phyloP scores from a whole-genome alignment of 2,888 invertebrate genomes.

The Branchellion lobata region DNA sequence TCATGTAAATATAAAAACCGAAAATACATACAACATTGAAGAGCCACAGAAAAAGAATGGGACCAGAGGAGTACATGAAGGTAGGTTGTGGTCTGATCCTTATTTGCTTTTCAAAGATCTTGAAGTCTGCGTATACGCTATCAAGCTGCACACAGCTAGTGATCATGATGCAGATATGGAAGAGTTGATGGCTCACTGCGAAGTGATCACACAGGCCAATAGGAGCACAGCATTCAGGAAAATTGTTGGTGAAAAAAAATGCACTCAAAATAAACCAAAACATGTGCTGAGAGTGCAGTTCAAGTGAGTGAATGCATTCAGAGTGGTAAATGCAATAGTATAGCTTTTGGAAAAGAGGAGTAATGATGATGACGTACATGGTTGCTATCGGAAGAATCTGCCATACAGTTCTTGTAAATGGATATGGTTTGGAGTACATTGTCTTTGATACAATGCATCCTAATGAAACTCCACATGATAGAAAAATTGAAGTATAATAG shows the following conservation, averaged over 20 bases:
- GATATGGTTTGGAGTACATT: slow-evolving; percentile 59
- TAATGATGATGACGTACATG: slow-evolving; percentile 59
- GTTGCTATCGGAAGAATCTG: slow-evolving; percentile 58
- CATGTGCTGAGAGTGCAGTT: slow-evolving; percentile 58
- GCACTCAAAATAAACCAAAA: slow-evolving; percentile 59
- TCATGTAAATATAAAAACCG: slow-evolving; percentile 50
- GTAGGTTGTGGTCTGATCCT: slow-evolving; percentile 55
- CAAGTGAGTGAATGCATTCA: slow-evolving; percentile 56
- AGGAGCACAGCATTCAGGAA: slow-evolving; percentile 59
- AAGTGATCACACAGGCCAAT: slow-evolving; percentile 59
- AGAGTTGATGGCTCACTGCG: slow-evolving; percentile 61
- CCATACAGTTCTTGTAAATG: slow-evolving; percentile 59
- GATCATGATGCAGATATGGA: slow-evolving; percentile 60
- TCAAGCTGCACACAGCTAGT: slow-evolving; percentile 59
- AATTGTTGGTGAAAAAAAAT: slow-evolving; percentile 60
- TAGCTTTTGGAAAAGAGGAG: slow-evolving; percentile 58
- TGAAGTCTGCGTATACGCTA: slow-evolving; percentile 58
- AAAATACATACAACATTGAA: slow-evolving; percentile 55
- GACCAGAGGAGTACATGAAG: slow-evolving; percentile 57
- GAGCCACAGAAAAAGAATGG: slow-evolving; percentile 55
- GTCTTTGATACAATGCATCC: slow-evolving; percentile 59
- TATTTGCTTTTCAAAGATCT: slow-evolving; percentile 52
- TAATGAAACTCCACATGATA: slow-evolving; percentile 56
- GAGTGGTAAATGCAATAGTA: slow-evolving; percentile 52
- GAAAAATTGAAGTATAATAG: slow-evolving; percentile 56